These are phyloP conservation scores for Callaeas wilsoni DNA, from an alignment of 2,113 vertebrate species.

Conservation along the genomic window DNA sequence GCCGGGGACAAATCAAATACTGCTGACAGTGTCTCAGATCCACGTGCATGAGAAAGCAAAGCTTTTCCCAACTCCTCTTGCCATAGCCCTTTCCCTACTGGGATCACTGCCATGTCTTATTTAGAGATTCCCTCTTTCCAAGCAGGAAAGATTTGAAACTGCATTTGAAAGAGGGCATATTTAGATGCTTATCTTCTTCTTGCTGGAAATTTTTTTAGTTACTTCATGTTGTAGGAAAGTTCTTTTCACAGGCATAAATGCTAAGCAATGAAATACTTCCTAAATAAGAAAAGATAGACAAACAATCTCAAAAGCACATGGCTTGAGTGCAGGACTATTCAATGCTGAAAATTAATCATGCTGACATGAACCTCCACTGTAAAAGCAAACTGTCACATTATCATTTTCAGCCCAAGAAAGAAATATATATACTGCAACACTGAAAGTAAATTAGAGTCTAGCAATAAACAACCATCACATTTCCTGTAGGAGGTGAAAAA, in stretches of 20 bases:
- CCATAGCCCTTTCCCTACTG: background rate
- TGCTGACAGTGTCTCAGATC: background rate
- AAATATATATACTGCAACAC: background rate
- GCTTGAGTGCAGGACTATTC: background rate
- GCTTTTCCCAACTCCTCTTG: background rate
- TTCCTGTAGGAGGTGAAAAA: background rate
- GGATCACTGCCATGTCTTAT: constrained; percentile 5
- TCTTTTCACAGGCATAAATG: background rate
- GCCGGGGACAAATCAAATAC: background rate
- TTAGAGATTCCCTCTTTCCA: background rate
- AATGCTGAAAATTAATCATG: background rate
- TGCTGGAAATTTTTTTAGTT: background rate
- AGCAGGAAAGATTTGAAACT: background rate
- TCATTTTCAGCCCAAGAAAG: background rate
- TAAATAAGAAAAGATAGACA: background rate
- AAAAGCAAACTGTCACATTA: background rate
- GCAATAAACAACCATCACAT: background rate
- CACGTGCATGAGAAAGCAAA: background rate
- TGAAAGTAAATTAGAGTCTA: background rate
- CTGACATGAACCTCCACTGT: background rate
- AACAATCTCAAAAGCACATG: background rate
- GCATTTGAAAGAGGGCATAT: background rate
- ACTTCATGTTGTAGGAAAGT: background rate
- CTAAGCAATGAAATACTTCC: background rate
- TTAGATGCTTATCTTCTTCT: background rate